These are phyloP conservation scores for Heliconius aoede DNA, from an alignment of 2,888 invertebrate genomes.

Conservation along the genomic window DNA sequence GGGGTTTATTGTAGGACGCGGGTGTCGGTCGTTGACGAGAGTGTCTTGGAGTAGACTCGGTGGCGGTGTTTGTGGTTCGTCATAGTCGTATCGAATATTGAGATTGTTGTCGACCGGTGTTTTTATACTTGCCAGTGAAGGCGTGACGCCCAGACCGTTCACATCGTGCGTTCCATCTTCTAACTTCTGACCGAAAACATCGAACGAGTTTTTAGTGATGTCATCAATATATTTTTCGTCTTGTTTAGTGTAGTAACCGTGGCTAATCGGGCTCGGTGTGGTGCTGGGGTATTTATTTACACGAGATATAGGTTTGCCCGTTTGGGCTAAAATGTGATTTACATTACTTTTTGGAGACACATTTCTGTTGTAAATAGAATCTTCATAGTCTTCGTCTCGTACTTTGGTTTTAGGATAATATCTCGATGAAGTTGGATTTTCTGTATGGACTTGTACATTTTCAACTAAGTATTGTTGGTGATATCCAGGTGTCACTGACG, in stretches of 20 bases:
- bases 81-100: slow-evolving; percentile 82
- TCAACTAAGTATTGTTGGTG: slow-evolving; percentile 76
- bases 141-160: slow-evolving; percentile 76
- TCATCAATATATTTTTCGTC: slow-evolving; percentile 87
- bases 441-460: slow-evolving; percentile 77
- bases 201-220: slow-evolving; percentile 89
- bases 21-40: slow-evolving; percentile 87
- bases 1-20: slow-evolving; percentile 87
- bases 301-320: slow-evolving; percentile 66
- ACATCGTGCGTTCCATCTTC: slow-evolving; percentile 78
- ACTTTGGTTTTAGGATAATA: slow-evolving; percentile 79
- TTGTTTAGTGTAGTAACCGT: slow-evolving; percentile 87
- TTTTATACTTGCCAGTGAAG: slow-evolving; percentile 73
- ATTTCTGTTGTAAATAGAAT: slow-evolving; percentile 63
- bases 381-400: slow-evolving; percentile 78
- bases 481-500: slow-evolving; percentile 69
- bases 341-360: slow-evolving; percentile 62
- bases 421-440: slow-evolving; percentile 78
- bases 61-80: slow-evolving; percentile 66
- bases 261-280: slow-evolving; percentile 83
- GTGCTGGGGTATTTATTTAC: slow-evolving; percentile 70
- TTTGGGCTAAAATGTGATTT: slow-evolving; percentile 68
- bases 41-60: slow-evolving; percentile 86
- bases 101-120: slow-evolving; percentile 81
- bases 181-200: slow-evolving; percentile 88